phyloP scores from a whole-genome alignment of 2,888 invertebrate genomes.

The Drosophila paramelanica region DNA sequence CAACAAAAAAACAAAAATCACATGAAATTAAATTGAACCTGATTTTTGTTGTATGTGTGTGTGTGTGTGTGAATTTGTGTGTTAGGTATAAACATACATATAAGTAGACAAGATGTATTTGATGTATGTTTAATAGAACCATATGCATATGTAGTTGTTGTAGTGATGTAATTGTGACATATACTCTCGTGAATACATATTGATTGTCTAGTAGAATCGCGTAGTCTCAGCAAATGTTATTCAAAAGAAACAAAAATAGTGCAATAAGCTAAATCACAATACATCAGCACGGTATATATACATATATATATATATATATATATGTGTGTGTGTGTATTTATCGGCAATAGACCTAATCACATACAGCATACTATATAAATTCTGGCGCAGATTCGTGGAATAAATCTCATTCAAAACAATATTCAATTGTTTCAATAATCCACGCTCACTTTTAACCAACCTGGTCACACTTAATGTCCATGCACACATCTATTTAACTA shows the following conservation, averaged over 20 bases:
- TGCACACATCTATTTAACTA: neutral
- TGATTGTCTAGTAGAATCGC: constrained; percentile 15
- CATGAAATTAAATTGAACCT: neutral
- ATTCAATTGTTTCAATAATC: too few relatives aligned
- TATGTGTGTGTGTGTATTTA: too few relatives aligned
- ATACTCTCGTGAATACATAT: constrained; percentile 14
- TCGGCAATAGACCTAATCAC: too few relatives aligned
- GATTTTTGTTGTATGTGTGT: neutral
- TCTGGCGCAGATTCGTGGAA: too few relatives aligned
- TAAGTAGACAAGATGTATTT: constrained; percentile 6
- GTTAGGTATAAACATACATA: neutral
- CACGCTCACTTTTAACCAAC: too few relatives aligned
- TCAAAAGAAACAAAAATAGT: constrained; percentile 3
- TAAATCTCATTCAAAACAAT: too few relatives aligned
- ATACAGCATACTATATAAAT: too few relatives aligned
- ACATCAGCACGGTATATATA: neutral
- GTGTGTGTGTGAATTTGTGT: neutral
- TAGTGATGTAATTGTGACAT: constrained; percentile 24
- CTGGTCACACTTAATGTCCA: neutral
- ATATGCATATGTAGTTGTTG: constrained; percentile 38
- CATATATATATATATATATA: neutral
- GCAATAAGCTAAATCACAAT: constrained; percentile 13
- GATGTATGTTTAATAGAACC: constrained; percentile 9
- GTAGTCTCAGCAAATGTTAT: constrained; percentile 4
- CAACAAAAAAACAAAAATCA: too few relatives aligned